Conservation (phyloP, 2,888 invertebrate species). For the Lithophane ornitopus region DNA sequence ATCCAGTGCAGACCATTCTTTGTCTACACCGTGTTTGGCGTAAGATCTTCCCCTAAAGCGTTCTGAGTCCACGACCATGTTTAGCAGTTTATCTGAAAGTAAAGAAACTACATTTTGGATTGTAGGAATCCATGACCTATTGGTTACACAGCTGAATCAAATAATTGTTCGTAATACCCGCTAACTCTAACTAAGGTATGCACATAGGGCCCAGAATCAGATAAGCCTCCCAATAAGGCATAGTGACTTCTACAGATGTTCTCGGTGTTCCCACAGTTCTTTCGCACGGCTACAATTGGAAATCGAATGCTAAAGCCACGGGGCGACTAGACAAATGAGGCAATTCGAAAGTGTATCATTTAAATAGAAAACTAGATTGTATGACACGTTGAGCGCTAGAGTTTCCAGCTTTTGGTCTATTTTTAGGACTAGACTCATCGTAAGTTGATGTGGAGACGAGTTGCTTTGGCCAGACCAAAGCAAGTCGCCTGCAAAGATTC, state of each 20-base stretch:
- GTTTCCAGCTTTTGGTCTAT: slow-evolving; percentile 48
- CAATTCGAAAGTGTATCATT: slow-evolving; percentile 75
- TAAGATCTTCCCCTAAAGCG: not conserved
- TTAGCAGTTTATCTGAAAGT: no score
- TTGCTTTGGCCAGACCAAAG: not conserved
- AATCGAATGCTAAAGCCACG: slow-evolving; percentile 65
- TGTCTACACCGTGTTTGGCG: not conserved
- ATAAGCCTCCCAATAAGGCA: slow-evolving; percentile 55
- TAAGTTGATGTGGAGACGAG: not conserved
- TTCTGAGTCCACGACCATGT: not conserved
- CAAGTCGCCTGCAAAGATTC: not conserved
- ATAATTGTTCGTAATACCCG: slow-evolving; percentile 30
- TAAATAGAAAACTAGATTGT: slow-evolving; percentile 78
- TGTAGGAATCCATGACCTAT: not conserved
- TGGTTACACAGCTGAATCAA: not conserved
- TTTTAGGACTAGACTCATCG: slow-evolving; percentile 39
- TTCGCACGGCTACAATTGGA: slow-evolving; percentile 67
- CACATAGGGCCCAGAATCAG: slow-evolving; percentile 46
- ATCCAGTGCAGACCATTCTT: not conserved
- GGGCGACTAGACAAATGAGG: slow-evolving; percentile 73
- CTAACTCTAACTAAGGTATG: slow-evolving; percentile 38
- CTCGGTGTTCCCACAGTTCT: slow-evolving; percentile 63
- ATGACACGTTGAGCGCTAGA: slow-evolving; percentile 67
- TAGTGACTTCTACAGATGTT: slow-evolving; percentile 61
- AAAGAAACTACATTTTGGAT: not conserved